Base-by-base conservation (phyloP, 2,797 vertebrate species). In the Liparis tanakae region DNA sequence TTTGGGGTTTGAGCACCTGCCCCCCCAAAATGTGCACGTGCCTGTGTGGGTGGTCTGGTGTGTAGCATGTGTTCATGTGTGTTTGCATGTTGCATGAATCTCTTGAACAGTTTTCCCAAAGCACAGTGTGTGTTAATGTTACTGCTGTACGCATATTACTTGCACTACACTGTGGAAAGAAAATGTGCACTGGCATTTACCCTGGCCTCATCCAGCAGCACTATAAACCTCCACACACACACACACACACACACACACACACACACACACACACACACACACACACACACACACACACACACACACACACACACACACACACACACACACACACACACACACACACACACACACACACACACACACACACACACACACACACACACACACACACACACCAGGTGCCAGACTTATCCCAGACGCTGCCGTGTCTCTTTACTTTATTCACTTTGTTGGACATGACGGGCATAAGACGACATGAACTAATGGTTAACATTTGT, bases 341-440 rank as follows among this genome's bases (percentile, higher is more conserved):
- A 67, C 59, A 64, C 54, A 63, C 36, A 65, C 17, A 54, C 50
- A 61, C 54, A 63, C 36, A 65, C 17, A 54, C 50, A 61, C 54
- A 63, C 36, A 65, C 17, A 54, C 50, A 61, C 54, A 63, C 36
- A 65, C 17, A 54, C 50, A 61, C 17, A 60, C 50, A 22, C 2
- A 22, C 30, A 67, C 59, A 64, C 44, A 56, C 54, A 64, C 36
- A 66, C 13, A 60, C 50, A 60, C 33, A 18, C 25, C 58, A 64
- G 66, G 33, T 57, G 60, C 33, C 62, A 74, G 59, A 58, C 34
- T 62, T 71, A 56, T 71, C 67, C 79, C 59, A 57, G 25, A 30
- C 67, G 76, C 67, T 59, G 70, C 55, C 60, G 22, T 55, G 30
- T 67, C 58, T 71, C 72, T 56, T 70, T 46, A 58, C 60, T 54